Conservation (phyloP, 2,888 invertebrate species). For the Prenolepis imparis region DNA sequence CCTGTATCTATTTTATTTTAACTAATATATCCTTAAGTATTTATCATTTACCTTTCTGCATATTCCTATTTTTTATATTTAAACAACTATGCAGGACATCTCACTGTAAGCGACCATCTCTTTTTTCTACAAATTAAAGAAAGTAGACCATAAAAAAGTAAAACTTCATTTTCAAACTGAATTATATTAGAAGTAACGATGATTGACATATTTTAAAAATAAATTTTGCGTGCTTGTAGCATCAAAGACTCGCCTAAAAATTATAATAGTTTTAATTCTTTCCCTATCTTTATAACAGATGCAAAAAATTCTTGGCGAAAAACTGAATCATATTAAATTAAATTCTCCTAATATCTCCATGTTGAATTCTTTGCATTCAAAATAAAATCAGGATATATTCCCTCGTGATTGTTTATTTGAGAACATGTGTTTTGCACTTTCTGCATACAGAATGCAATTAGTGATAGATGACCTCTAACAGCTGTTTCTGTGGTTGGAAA, state of each 20-base stretch:
- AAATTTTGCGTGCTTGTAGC: background rate
- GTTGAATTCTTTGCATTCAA: background rate
- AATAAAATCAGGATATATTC: background rate
- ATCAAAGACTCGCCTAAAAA: background rate
- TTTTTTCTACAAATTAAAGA: background rate
- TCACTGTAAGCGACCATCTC: too few relatives aligned
- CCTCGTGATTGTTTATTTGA: background rate
- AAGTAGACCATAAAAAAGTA: background rate
- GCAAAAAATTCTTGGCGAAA: background rate
- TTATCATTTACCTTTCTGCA: background rate
- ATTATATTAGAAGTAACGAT: background rate
- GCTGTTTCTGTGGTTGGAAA: constrained; percentile 1
- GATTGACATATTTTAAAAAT: background rate
- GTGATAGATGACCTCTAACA: background rate
- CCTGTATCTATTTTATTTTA: background rate
- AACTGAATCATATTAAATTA: background rate
- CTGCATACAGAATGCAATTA: background rate
- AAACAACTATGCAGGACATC: background rate
- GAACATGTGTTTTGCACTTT: background rate
- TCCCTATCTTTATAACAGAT: background rate
- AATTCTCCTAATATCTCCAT: background rate
- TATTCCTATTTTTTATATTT: background rate
- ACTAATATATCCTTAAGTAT: background rate
- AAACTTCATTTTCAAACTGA: background rate
- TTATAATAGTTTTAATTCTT: background rate